Percentiles rank a stretch among this genome's conserved stretches.
Evolutionary conservation across 1,140 invertebrate genomes (phyloP).

Genomic region (Grapholita molesta): DNA sequence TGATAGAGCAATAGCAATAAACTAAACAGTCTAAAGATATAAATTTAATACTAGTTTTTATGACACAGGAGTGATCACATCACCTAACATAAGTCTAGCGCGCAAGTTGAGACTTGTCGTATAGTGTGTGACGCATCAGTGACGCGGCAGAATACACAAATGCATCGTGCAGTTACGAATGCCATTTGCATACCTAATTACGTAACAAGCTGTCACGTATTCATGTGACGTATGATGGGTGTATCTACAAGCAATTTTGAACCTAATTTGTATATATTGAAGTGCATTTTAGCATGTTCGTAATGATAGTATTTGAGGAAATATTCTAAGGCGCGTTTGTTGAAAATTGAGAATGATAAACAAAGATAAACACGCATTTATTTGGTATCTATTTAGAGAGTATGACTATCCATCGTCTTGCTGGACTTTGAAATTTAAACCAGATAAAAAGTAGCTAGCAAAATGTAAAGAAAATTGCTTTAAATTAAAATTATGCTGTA

Average conservation of each 20-base stretch:
- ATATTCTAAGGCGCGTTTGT: not conserved
- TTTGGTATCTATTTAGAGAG: no score
- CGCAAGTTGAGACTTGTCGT: not conserved
- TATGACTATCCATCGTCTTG: no score
- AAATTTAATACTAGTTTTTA: not conserved
- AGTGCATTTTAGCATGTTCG: not conserved
- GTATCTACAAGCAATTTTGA: not conserved
- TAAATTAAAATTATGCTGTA: no score
- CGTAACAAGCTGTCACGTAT: not conserved
- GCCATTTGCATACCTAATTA: not conserved
- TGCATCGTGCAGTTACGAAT: not conserved
- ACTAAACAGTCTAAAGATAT: not conserved
- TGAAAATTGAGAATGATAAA: not conserved
- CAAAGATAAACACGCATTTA: no score
- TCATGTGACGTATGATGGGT: not conserved
- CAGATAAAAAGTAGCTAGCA: no score
- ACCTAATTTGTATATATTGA: not conserved
- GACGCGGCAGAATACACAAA: not conserved
- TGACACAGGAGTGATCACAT: not conserved
- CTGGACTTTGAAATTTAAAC: no score
- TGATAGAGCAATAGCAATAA: not conserved
- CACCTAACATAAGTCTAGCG: not conserved
- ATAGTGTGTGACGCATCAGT: not conserved
- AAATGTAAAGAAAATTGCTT: no score
- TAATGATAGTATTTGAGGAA: not conserved